These are phyloP conservation scores for Eudemis profundana DNA, from an alignment of 2,888 invertebrate genomes.

Conservation along the genomic window DNA sequence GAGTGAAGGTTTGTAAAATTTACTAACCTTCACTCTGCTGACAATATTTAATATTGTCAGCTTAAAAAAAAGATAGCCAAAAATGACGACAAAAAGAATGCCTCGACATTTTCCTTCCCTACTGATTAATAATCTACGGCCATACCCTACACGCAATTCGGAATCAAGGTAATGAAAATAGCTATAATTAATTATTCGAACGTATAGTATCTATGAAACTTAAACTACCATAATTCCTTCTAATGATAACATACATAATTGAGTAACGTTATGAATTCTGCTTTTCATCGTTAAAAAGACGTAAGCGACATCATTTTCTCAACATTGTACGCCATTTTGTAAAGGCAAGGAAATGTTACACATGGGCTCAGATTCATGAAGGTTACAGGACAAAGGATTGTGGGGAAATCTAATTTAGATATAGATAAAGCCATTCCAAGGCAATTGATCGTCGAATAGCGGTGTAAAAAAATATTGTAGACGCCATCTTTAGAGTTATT, in stretches of 20 bases:
- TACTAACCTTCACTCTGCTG: too few relatives aligned
- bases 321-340: background rate
- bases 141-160: too few relatives aligned
- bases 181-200: background rate
- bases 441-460: constrained; percentile 47
- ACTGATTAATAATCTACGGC: too few relatives aligned
- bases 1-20: too few relatives aligned
- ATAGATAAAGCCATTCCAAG: constrained; percentile 66
- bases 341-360: background rate
- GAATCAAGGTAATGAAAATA: too few relatives aligned
- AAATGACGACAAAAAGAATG: too few relatives aligned
- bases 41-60: too few relatives aligned
- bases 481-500: too few relatives aligned
- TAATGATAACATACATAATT: constrained; percentile 17
- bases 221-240: background rate
- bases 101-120: too few relatives aligned
- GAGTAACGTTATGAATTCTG: background rate
- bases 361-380: constrained; percentile 54
- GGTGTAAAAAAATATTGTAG: background rate
- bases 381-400: constrained; percentile 58
- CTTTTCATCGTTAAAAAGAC: constrained; percentile 22
- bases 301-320: background rate
- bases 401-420: constrained; percentile 69
- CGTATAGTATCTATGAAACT: too few relatives aligned
- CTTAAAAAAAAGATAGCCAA: too few relatives aligned